Base-by-base conservation (phyloP, 2,113 vertebrate genomes). In the Xyliphius kryptos region DNA sequence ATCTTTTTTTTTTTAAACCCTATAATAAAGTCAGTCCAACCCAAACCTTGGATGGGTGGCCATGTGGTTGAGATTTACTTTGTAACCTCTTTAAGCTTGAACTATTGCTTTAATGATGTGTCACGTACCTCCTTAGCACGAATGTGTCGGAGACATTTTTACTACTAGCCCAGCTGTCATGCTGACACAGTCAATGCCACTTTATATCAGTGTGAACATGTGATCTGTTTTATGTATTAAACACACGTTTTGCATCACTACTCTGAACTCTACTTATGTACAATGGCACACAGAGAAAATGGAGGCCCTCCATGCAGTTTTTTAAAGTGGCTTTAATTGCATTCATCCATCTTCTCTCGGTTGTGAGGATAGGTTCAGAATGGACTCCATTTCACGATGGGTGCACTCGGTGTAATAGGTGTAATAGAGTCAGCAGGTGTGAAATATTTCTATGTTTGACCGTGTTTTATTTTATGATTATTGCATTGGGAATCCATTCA, bases 281-380 rank as follows among this genome's bases (percentile, higher is more conserved):
- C 10, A 46, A 15, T 61, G 56, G 44, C 47, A 49, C 11, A 26
- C 17, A 13, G 44, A 47, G n/a, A 48, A 67, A 55, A 69, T 63
- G 66, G 63, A 66, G 68, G 60, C 22, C 44, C 64, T 46, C 54
- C 17, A 26, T 65, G 66, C 55, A 43, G 41, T 54, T 66, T 69
- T 66, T 75, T 63, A 71, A 68, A 57, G 58, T 61, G 61, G 55
- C 56, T 72, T 63, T 69, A 75, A 72, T 72, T 71, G 63, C 69
- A 46, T 66, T 63, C 64, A 75, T 68, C 61, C 68, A 72, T 75
- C 69, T 74, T 58, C 51, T 49, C 53, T 19, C 9, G 36, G 62
- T 63, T 41, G 38, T 66, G 62, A 57, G 46, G 54, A 73, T 60
- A 32, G 44, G 43, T 63, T 67, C 61, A 58, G 56, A 55, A 67